These are phyloP conservation scores for Patella vulgata DNA, from an alignment of 1,140 invertebrate genomes.

Conservation along the genomic window DNA sequence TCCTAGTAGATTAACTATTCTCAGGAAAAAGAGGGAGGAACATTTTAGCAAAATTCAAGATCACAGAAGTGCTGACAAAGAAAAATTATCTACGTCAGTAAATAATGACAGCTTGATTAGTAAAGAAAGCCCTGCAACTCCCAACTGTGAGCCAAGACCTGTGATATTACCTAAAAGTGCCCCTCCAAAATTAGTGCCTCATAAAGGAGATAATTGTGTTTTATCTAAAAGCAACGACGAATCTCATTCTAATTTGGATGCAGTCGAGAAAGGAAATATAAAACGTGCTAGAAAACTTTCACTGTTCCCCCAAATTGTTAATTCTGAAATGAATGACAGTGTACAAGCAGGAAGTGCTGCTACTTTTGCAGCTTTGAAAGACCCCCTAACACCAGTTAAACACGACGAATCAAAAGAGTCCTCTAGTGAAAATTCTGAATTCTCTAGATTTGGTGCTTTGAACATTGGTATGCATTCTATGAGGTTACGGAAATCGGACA, in stretches of 20 bases:
- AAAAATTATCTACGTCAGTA: background rate
- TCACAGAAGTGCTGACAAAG: background rate
- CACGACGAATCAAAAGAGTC: slow-evolving; percentile 2
- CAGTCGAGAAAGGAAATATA: background rate
- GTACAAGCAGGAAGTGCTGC: slow-evolving; percentile 11
- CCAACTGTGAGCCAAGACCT: no score
- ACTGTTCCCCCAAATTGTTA: no score
- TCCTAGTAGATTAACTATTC: slow-evolving; percentile 53
- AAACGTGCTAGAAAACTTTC: no score
- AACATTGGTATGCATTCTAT: no score
- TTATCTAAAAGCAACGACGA: background rate
- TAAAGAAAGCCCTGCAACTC: background rate
- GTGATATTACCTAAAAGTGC: slow-evolving; percentile 16
- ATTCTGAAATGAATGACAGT: slow-evolving; percentile 17
- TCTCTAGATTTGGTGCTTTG: no score
- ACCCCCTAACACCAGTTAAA: background rate
- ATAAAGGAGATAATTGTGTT: slow-evolving; percentile 1
- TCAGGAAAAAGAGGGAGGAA: slow-evolving; percentile 52
- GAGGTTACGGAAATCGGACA: no score
- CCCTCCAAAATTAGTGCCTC: slow-evolving; percentile 19
- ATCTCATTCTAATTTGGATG: slow-evolving; percentile 4
- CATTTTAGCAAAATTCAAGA: slow-evolving; percentile 13
- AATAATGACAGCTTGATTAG: no score
- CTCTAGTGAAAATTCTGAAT: background rate
- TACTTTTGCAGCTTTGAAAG: background rate